Evolutionary conservation across 2,888 invertebrate genomes (phyloP).

Genomic region (Tetragonisca angustula): DNA sequence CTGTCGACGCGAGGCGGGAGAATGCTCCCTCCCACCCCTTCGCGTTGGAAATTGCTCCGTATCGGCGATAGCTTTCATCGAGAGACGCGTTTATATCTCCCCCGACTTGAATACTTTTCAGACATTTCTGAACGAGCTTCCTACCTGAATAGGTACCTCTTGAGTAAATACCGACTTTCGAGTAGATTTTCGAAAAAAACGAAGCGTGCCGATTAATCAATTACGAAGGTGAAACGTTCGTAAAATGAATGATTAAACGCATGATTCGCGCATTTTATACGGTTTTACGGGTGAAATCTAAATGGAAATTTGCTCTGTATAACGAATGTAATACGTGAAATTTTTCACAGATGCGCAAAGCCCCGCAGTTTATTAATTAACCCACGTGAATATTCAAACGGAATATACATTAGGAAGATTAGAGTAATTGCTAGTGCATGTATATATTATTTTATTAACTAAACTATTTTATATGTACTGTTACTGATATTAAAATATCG

Average conservation of each 20-base stretch:
- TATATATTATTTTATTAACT: too few relatives aligned
- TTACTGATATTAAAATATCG: not conserved
- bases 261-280: too few relatives aligned
- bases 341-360: too few relatives aligned
- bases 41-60: slow-evolving; percentile 23
- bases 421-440: too few relatives aligned
- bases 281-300: too few relatives aligned
- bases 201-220: not conserved
- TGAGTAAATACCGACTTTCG: not conserved
- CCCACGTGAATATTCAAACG: too few relatives aligned
- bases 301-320: not conserved
- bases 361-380: too few relatives aligned
- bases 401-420: too few relatives aligned
- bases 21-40: too few relatives aligned
- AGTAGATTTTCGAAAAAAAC: not conserved
- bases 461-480: too few relatives aligned
- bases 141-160: not conserved
- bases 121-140: not conserved
- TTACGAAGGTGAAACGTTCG: not conserved
- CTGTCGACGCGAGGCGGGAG: not conserved
- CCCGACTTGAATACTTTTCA: not conserved
- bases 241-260: not conserved
- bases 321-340: not conserved
- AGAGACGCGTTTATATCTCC: not conserved
- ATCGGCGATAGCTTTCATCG: not conserved